Evolutionary conservation across 2,888 invertebrate genomes (phyloP).

Genomic region (Calliphora vomitoria): DNA sequence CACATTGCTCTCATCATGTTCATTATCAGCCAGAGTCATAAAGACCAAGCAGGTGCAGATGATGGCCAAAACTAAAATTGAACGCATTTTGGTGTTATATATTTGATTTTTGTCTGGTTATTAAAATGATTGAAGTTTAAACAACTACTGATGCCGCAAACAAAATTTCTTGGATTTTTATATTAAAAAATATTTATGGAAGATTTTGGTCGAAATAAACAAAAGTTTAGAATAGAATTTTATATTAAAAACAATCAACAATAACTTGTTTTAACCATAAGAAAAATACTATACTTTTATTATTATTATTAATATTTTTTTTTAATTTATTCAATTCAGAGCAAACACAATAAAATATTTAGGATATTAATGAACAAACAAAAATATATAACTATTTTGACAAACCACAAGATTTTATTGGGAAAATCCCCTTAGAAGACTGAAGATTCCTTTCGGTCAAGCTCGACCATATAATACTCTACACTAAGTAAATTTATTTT

Average conservation of each 20-base stretch:
- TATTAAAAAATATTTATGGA: neutral
- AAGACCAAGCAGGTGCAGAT: slow-evolving; percentile 10
- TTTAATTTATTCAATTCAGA: neutral
- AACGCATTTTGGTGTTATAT: slow-evolving; percentile 41
- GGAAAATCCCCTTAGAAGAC: too few species aligned
- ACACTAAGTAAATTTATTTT: too few species aligned
- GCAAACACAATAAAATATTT: slow-evolving; percentile 1
- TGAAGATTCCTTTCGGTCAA: too few species aligned
- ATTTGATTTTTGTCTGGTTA: neutral
- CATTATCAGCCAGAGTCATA: neutral
- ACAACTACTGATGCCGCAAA: neutral
- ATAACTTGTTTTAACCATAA: slow-evolving; percentile 21
- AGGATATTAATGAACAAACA: neutral
- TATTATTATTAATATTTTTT: neutral
- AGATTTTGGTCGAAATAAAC: slow-evolving; percentile 6
- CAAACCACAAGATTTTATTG: too few species aligned
- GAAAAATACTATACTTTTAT: neutral
- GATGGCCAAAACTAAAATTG: neutral
- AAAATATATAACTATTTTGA: neutral
- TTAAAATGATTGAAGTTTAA: slow-evolving; percentile 11
- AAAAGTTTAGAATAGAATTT: neutral
- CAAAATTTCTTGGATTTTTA: slow-evolving; percentile 13
- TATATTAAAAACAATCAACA: neutral
- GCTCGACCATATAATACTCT: too few species aligned
- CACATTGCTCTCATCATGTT: neutral